Evolutionary conservation across 2,113 vertebrate genomes (phyloP).

Genomic region (Myotis lucifugus): DNA sequence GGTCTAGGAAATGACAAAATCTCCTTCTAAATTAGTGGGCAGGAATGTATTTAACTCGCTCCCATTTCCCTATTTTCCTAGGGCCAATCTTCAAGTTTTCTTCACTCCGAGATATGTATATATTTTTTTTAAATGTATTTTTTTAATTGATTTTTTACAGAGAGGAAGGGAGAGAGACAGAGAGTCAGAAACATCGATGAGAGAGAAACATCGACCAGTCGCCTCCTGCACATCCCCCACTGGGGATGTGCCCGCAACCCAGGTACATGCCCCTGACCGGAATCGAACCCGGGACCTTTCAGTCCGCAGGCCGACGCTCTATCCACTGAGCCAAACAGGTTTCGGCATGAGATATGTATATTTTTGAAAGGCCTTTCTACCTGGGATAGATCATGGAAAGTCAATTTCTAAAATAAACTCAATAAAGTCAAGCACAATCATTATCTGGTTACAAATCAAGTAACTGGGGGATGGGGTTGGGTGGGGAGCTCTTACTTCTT

Average conservation of each 20-base stretch:
- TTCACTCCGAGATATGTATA: not conserved
- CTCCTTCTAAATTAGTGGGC: not conserved
- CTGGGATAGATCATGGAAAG: not conserved
- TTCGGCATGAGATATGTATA: not conserved
- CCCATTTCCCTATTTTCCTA: not conserved
- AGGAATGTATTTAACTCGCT: not conserved
- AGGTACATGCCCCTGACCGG: too few relatives aligned
- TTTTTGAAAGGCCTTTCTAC: not conserved
- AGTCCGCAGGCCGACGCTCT: too few relatives aligned
- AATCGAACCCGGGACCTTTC: too few relatives aligned
- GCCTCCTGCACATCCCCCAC: too few relatives aligned
- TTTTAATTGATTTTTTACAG: too few relatives aligned
- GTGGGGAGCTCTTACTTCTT: not conserved
- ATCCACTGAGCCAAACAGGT: too few relatives aligned
- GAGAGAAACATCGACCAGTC: too few relatives aligned
- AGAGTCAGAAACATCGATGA: too few relatives aligned
- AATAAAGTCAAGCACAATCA: not conserved
- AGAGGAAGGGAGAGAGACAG: too few relatives aligned
- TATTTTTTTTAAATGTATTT: too few relatives aligned
- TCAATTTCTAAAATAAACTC: not conserved
- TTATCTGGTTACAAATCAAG: not conserved
- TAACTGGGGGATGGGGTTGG: accelerated
- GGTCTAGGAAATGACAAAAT: not conserved
- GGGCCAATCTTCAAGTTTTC: not conserved
- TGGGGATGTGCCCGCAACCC: too few relatives aligned